Conservation (phyloP, 2,888 invertebrate genomes). For the Caenorhabditis japonica region DNA sequence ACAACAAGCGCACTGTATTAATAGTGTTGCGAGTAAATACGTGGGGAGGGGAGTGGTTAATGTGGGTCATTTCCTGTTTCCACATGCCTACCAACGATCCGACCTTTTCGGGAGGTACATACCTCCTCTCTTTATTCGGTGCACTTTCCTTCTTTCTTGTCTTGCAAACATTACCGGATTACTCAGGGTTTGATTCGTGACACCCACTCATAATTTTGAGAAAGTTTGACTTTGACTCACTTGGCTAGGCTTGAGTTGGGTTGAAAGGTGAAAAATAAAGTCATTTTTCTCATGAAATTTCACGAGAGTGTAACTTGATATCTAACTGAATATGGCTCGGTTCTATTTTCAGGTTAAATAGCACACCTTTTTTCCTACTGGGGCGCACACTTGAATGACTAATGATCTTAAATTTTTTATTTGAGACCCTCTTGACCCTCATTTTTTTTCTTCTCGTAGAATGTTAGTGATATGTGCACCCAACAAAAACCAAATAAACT, state of each 20-base stretch:
- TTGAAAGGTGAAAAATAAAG: too few species aligned
- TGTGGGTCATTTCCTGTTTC: slow-evolving; percentile 48
- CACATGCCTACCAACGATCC: slow-evolving; percentile 16
- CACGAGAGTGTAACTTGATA: too few species aligned
- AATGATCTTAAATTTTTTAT: background rate
- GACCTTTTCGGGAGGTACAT: slow-evolving; percentile 39
- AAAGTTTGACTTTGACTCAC: background rate
- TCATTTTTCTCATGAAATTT: too few species aligned
- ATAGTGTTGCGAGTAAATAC: slow-evolving; percentile 52
- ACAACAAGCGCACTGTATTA: slow-evolving; percentile 49
- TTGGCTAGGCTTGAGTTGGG: too few species aligned
- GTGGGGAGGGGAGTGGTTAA: too few species aligned
- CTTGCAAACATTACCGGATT: slow-evolving; percentile 42
- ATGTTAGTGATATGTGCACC: too few species aligned
- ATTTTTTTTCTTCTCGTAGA: too few species aligned
- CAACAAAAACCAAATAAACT: background rate
- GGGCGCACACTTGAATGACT: too few species aligned
- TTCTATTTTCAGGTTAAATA: too few species aligned
- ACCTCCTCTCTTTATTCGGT: slow-evolving; percentile 19
- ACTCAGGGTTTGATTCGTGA: slow-evolving; percentile 22
- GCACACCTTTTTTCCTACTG: too few species aligned
- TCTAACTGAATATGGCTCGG: too few species aligned
- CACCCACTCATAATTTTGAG: slow-evolving; percentile 1
- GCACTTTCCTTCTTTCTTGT: slow-evolving; percentile 32
- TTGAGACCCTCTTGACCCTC: background rate